Percentiles rank a stretch among this genome's conserved stretches.
Evolutionary conservation across 2,113 vertebrate genomes (phyloP).

Genomic region (Balaenoptera acutorostrata): DNA sequence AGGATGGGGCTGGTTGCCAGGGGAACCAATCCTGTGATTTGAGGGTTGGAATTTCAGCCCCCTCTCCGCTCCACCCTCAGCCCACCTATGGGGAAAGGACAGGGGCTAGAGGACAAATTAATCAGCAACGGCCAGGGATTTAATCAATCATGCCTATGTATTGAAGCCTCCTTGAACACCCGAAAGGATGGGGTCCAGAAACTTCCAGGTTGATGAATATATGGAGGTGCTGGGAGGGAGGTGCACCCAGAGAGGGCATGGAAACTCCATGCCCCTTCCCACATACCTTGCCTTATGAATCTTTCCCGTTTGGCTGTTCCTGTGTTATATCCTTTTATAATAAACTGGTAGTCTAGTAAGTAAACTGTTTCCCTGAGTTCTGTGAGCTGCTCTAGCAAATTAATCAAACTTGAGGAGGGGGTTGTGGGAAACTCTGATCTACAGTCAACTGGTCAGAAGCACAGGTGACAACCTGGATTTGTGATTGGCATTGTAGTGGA

Average conservation of each 20-base stretch:
- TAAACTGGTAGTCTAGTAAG: not conserved
- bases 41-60: not conserved
- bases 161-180: not conserved
- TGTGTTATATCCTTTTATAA: not conserved
- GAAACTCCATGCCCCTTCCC: not conserved
- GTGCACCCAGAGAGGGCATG: fast-evolving
- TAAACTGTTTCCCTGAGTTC: not conserved
- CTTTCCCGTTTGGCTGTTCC: not conserved
- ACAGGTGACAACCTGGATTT: not conserved
- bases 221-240: not conserved
- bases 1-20: not conserved
- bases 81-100: not conserved
- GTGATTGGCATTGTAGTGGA: not conserved
- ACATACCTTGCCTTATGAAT: not conserved
- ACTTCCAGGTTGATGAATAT: not conserved
- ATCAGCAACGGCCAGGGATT: not conserved
- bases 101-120: not conserved
- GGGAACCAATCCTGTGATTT: not conserved
- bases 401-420: not conserved
- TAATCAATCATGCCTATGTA: not conserved
- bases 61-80: fast-evolving
- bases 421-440: not conserved
- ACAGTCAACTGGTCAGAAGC: not conserved
- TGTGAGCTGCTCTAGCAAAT: not conserved
- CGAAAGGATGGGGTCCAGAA: not conserved